Percentiles rank a stretch among this genome's conserved stretches.
Evolutionary conservation across 2,113 vertebrate genomes (phyloP).

Genomic region (Helogale parvula): DNA sequence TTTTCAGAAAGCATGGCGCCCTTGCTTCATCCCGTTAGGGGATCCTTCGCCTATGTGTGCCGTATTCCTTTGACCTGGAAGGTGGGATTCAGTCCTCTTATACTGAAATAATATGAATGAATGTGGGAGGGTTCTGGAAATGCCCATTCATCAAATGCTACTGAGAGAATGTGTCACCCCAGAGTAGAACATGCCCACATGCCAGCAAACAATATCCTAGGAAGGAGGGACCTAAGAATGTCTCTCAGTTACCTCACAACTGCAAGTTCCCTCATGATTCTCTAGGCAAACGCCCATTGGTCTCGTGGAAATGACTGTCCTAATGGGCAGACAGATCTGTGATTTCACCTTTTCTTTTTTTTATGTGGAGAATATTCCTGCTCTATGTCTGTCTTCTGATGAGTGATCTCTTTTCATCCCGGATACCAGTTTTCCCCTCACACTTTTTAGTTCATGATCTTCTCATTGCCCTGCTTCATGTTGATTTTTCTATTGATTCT

Average conservation of each 20-base stretch:
- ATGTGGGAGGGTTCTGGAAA: not conserved
- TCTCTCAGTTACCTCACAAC: not conserved
- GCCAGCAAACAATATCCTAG: not conserved
- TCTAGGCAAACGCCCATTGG: not conserved
- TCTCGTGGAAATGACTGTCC: not conserved
- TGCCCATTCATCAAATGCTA: not conserved
- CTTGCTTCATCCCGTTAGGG: not conserved
- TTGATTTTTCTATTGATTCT: conserved; percentile 4
- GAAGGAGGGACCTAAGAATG: not conserved
- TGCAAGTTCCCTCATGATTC: not conserved
- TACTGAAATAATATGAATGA: conserved; percentile 12
- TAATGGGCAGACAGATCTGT: not conserved
- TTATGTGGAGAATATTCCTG: not conserved
- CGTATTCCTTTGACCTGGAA: not conserved
- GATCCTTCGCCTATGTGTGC: not conserved
- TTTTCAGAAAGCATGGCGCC: not conserved
- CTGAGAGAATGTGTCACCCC: not conserved
- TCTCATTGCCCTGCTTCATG: not conserved
- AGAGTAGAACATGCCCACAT: not conserved
- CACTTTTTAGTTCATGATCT: not conserved
- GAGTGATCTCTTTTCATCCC: not conserved
- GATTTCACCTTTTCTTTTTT: not conserved
- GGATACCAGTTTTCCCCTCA: not conserved
- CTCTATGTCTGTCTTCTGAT: not conserved
- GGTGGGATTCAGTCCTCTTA: not conserved